phyloP scores from a whole-genome alignment of 2,888 invertebrate genomes.

The Allacma fusca region DNA sequence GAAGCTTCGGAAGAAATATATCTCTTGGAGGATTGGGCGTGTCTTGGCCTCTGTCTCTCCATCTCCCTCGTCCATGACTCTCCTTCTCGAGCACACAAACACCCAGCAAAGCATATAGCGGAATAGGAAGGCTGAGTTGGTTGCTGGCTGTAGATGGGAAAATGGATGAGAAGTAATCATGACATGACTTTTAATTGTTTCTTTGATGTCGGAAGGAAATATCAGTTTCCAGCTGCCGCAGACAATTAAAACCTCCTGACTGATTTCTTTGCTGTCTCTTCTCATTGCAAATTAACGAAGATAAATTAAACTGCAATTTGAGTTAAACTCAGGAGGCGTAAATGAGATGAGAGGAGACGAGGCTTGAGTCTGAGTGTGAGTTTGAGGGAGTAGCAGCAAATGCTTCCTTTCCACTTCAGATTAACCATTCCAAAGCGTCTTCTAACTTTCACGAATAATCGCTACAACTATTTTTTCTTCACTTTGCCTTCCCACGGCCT shows the following conservation, averaged over 20 bases:
- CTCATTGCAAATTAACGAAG: conserved; percentile 34
- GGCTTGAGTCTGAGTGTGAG: too few species aligned
- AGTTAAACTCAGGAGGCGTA: background rate
- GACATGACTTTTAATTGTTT: conserved; percentile 39
- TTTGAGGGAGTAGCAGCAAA: too few species aligned
- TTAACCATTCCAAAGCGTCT: too few species aligned
- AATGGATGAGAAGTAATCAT: conserved; percentile 30
- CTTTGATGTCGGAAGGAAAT: conserved; percentile 27
- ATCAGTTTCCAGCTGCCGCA: conserved; percentile 30
- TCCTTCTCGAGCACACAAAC: too few species aligned
- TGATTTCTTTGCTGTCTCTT: conserved; percentile 31
- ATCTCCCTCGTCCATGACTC: too few species aligned
- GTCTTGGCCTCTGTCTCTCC: background rate
- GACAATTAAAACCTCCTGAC: conserved; percentile 35
- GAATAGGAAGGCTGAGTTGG: background rate
- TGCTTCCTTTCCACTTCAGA: too few species aligned
- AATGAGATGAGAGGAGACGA: background rate
- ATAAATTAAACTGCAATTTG: conserved; percentile 33
- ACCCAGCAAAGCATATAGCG: too few species aligned
- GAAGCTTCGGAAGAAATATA: too few species aligned
- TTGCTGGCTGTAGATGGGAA: conserved; percentile 1
- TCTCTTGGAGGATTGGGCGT: too few species aligned
- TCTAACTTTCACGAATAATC: too few species aligned
- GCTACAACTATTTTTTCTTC: too few species aligned
- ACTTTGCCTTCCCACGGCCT: too few species aligned